A percentile compares a stretch with the other conserved stretches of the same genome.
These are phyloP conservation scores for Centropus unirufus DNA, from an alignment of 2,113 vertebrate genomes.

Conservation along the genomic window DNA sequence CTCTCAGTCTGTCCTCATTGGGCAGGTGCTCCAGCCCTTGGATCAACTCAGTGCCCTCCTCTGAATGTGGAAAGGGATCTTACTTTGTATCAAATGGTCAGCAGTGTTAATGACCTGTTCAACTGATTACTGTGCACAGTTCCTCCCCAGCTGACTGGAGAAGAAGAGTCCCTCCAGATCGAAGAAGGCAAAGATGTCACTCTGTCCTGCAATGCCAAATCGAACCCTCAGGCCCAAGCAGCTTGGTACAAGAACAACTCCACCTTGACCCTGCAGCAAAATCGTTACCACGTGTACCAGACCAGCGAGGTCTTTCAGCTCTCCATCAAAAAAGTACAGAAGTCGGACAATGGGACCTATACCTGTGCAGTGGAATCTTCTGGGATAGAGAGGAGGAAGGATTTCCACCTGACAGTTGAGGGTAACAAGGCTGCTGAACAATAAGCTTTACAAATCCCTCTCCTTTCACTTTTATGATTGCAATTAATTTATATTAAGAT, in stretches of 20 bases:
- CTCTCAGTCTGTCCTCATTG: no score
- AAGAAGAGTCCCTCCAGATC: not conserved
- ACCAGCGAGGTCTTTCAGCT: conserved; percentile 63
- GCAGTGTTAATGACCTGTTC: not conserved
- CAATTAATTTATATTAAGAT: not conserved
- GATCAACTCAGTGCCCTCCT: no score
- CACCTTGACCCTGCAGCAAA: conserved; percentile 37
- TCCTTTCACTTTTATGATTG: not conserved
- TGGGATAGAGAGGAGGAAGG: not conserved
- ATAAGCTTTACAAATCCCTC: not conserved
- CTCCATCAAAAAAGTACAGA: conserved; percentile 52
- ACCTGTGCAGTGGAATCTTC: conserved; percentile 40
- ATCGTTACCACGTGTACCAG: conserved; percentile 43
- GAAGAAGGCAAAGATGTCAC: conserved; percentile 42
- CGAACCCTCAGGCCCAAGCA: conserved; percentile 77
- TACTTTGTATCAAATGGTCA: not conserved
- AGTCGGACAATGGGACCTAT: conserved; percentile 75
- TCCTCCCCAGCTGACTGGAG: conserved; percentile 63
- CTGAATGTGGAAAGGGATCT: not conserved
- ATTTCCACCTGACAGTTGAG: conserved; percentile 72
- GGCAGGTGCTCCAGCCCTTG: no score
- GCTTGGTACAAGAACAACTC: conserved; percentile 65
- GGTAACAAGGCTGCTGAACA: conserved; percentile 60
- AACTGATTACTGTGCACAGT: conserved; percentile 59
- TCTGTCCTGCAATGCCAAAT: conserved; percentile 68